Evolutionary conservation across 1,140 invertebrate genomes (phyloP), one percentile per base, ranked within the genome.

Genomic region (Leptopilina boulardi): DNA sequence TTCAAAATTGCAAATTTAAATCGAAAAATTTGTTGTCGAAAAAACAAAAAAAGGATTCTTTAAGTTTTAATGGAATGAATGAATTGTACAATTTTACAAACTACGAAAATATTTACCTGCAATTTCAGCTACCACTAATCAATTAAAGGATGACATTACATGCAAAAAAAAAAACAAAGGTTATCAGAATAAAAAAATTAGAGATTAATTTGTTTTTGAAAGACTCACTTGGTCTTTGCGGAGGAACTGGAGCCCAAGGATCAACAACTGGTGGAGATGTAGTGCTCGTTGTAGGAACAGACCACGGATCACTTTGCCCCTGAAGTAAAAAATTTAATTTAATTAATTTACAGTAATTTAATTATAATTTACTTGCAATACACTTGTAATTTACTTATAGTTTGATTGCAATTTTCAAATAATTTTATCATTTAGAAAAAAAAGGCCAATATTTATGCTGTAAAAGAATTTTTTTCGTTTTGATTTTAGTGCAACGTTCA

Each of bases 301-400:
- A 92, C 93, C 93, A 94, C 6, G 93, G 93, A 89, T 94, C 93
- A 30, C 88, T 90, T 70, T 92, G 86, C 44, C 88, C 82, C 83
- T 89, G 77, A n/a, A 30, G 77, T 77, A 83, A 81, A 56, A 44
- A 9, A 19, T 71, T 42, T 56, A 26, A 30, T n/a, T n/a, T 21
- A 51, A 74, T 70, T 78, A 47, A 21, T 71, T 76, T 59, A n/a
- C 34, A 23, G 3, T 44, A 44, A 70, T 59, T 5, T 19, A 18
- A 75, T 30, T 23, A 41, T 3, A 47, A 70, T n/a, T 47, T n/a
- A n/a, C 30, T 21, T 15, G 13, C 42, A 30, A 21, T 4, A 51
- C 18, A 54, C 11, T n/a, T 13, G 26, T 54, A 13, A 71, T 10
- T 0, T 71, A 3, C 13, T 8, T n/a, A n/a, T n/a, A n/a, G n/a